Conservation (phyloP, 1,140 invertebrate species). For the Saxidomus purpurata region DNA sequence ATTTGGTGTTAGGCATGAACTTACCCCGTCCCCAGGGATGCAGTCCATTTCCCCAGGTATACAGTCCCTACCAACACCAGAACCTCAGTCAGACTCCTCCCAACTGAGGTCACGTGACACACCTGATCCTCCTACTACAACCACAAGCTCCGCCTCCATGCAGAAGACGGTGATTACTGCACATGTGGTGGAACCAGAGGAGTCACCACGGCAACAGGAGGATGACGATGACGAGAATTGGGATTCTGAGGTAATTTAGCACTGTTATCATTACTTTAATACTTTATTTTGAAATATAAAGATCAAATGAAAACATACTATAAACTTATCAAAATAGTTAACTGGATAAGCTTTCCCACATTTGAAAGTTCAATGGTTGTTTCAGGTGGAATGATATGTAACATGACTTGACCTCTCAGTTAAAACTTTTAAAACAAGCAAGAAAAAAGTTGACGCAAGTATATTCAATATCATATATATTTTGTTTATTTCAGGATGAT, state of each 20-base stretch:
- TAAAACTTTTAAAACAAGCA: no score
- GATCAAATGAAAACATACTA: no score
- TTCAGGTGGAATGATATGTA: no score
- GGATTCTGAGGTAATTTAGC: slow-evolving; percentile 75
- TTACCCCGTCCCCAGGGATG: not conserved
- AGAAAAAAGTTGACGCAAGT: no score
- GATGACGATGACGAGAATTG: slow-evolving; percentile 70
- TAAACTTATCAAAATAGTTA: no score
- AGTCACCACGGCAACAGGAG: not conserved
- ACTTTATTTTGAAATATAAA: no score
- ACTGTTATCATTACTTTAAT: not conserved
- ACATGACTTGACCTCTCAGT: no score
- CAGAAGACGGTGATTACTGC: slow-evolving; percentile 47
- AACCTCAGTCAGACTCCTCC: slow-evolving; percentile 37
- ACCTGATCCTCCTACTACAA: slow-evolving; percentile 21
- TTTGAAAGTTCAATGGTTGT: not conserved
- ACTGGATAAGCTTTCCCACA: not conserved
- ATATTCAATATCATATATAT: no score
- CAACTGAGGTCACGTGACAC: slow-evolving; percentile 37
- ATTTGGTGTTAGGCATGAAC: not conserved
- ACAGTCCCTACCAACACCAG: not conserved
- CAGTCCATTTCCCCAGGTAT: not conserved
- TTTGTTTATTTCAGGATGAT: slow-evolving; percentile 69
- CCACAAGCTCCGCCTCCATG: slow-evolving; percentile 14
- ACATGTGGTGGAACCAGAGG: slow-evolving; percentile 29